Evolutionary conservation across 2,797 vertebrate species (phyloP), one percentile per base, ranked within the genome.

Genomic region (Acrossocheilus wenchowensis): DNA sequence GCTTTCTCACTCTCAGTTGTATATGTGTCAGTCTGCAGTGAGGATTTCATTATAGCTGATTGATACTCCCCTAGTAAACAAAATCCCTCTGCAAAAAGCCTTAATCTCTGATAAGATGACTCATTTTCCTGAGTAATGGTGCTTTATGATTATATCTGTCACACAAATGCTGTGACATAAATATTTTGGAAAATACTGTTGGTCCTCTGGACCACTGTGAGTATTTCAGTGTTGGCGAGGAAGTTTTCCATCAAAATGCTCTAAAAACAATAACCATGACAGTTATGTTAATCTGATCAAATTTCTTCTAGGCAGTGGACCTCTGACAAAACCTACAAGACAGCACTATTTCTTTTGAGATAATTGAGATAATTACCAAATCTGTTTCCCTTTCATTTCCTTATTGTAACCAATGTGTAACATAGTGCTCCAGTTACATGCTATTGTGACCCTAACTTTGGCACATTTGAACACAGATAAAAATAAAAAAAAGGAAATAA

Each of bases 1-100:
- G 80, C 87, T 94, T 94, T 93, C 91, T 88, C 84, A 93, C 81
- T 92, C 90, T 94, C 90, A 91, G 54, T 88, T 91, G 91, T 91
- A 90, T 90, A 90, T 54, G 87, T 90, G 89, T 90, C 88, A 94
- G 90, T 91, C 94, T 83, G 89, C 91, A 87, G 88, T 85, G 89
- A 89, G 90, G 91, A 92, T 88, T 93, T 89, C 78, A 90, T 89
- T 91, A 89, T 57, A 84, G 84, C 17, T 72, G 86, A 89, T 81
- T 89, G 91, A 91, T 90, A 89, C 86, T 60, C 88, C 89, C 19
- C 81, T 74, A 88, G 60, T 83, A 69, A 36, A 84, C 52, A 45
- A 86, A 89, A 83, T 88, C 88, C 81, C 41, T 86, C 10, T 48
- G 82, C 80, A 89, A 85, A 86, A 89, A 88, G 83, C 75, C 88